Conservation (phyloP, 2,888 invertebrate genomes). For the Leucozona laternaria region DNA sequence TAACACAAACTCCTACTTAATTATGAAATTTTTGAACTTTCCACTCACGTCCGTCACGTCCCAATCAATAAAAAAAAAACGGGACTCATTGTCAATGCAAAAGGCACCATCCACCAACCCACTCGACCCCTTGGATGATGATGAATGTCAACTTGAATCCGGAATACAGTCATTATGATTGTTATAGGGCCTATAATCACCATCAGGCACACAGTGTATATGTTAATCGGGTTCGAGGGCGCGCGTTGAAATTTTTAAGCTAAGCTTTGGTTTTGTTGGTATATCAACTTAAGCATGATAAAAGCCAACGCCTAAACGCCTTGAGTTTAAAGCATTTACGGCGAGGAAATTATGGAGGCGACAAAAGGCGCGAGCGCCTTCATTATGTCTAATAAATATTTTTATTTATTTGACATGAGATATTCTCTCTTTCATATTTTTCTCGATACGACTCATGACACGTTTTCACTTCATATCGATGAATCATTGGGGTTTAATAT, state of each 20-base stretch:
- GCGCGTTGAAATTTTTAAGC: constrained; percentile 33
- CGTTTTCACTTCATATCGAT: constrained; percentile 45
- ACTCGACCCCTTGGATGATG: constrained; percentile 28
- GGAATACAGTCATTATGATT: constrained; percentile 51
- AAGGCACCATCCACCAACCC: constrained; percentile 22
- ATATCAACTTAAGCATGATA: constrained; percentile 35
- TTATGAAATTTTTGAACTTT: constrained; percentile 33
- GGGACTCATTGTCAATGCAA: constrained; percentile 61
- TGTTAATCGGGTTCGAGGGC: constrained; percentile 54
- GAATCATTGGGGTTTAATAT: constrained; percentile 10
- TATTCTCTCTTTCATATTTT: background rate
- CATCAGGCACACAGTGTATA: constrained; percentile 1
- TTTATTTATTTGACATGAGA: constrained; percentile 27
- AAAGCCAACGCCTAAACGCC: constrained; percentile 56
- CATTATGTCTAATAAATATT: constrained; percentile 57
- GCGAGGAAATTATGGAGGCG: constrained; percentile 54
- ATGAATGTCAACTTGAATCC: constrained; percentile 52
- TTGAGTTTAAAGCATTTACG: constrained; percentile 44
- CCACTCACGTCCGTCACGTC: constrained; percentile 28
- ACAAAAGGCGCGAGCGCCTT: constrained; percentile 49
- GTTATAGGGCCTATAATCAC: constrained; percentile 29
- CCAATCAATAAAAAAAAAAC: background rate
- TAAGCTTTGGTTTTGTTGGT: constrained; percentile 28
- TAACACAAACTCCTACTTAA: constrained; percentile 22
- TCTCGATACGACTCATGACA: constrained; percentile 9